Evolutionary conservation across 2,113 vertebrate species (phyloP).

Genomic region (Canis aureus): DNA sequence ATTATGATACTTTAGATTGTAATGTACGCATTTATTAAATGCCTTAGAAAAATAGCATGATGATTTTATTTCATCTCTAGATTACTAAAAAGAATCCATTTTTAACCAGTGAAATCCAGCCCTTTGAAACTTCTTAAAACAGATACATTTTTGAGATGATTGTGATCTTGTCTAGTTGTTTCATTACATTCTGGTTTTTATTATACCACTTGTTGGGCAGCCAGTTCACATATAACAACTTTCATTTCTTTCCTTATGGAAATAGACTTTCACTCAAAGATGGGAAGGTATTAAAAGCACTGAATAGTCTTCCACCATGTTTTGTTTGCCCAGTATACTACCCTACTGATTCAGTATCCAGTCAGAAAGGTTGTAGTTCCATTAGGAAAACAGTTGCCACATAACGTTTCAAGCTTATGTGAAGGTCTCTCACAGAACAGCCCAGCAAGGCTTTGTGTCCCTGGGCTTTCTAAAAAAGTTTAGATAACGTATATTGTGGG

Average conservation of each 20-base stretch:
- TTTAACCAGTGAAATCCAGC: background rate
- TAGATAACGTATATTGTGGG: background rate
- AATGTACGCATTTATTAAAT: background rate
- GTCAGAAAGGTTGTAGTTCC: background rate
- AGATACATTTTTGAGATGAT: background rate
- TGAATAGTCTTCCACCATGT: background rate
- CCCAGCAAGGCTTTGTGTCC: background rate
- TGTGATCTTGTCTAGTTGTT: background rate
- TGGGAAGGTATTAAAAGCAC: background rate
- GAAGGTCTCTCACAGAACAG: background rate
- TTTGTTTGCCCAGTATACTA: background rate
- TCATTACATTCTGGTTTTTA: background rate
- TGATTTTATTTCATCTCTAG: background rate
- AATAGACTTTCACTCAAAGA: constrained; percentile 28
- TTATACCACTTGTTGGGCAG: background rate
- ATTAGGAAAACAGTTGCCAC: background rate
- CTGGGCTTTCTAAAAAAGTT: constrained; percentile 11
- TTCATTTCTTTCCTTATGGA: background rate
- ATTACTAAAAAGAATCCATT: background rate
- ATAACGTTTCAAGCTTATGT: background rate
- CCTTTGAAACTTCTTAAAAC: constrained; percentile 7
- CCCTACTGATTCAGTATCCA: background rate
- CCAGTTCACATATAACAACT: background rate
- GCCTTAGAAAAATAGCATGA: constrained; percentile 2
- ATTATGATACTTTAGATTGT: background rate